Evolutionary conservation across 2,113 vertebrate species (phyloP).

Genomic region (Chamaea fasciata): DNA sequence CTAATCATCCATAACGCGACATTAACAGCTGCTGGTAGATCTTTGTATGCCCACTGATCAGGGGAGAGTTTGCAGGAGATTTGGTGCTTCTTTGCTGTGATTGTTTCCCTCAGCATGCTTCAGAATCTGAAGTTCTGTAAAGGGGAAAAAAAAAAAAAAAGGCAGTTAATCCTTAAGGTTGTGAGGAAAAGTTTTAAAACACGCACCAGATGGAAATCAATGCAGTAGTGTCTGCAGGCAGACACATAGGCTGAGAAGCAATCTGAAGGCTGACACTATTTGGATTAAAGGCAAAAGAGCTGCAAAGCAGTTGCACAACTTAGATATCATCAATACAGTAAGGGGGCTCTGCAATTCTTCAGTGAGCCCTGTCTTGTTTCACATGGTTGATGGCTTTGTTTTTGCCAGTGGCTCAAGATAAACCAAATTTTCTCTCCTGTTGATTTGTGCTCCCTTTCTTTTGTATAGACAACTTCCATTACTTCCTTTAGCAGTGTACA

Average conservation of each 20-base stretch:
- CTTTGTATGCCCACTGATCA: constrained; percentile 3
- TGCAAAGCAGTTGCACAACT: not conserved
- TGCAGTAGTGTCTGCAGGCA: constrained; percentile 23
- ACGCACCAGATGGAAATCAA: constrained; percentile 24
- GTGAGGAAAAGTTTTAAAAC: not conserved
- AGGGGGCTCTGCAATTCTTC: not conserved
- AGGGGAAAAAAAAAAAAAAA: not conserved
- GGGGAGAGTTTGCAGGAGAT: not conserved
- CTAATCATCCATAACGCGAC: constrained; percentile 32
- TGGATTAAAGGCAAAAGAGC: not conserved
- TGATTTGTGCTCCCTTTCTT: constrained; percentile 28
- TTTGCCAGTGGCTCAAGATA: constrained; percentile 4
- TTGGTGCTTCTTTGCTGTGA: constrained; percentile 34
- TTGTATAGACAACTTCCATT: constrained; percentile 7
- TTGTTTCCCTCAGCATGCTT: not conserved
- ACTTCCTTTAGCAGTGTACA: constrained; percentile 4
- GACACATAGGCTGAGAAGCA: not conserved
- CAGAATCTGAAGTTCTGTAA: not conserved
- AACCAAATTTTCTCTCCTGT: not conserved
- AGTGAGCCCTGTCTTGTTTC: not conserved
- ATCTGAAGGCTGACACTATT: not conserved
- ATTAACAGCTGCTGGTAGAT: constrained; percentile 50
- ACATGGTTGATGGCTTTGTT: not conserved
- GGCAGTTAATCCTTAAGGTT: not conserved
- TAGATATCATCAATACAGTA: not conserved